A percentile compares a stretch with the other conserved stretches of the same genome.
Conservation (phyloP, 2,113 vertebrate species). For the Coturnix japonica region DNA sequence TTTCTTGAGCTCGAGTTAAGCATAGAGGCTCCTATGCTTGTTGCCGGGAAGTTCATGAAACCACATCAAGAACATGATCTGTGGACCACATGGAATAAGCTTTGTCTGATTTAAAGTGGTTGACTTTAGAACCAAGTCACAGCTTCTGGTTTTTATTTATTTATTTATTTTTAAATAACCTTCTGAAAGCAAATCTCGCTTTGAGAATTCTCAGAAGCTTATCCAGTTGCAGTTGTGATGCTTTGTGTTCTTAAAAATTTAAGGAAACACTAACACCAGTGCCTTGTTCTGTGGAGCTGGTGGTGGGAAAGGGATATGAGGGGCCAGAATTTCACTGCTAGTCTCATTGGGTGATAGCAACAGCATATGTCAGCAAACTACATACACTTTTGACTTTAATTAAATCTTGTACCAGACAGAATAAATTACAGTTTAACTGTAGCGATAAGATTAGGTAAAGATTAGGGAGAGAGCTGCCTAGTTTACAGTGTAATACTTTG, state of each 20-base stretch:
- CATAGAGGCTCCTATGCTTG: background rate
- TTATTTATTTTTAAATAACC: background rate
- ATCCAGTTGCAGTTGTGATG: background rate
- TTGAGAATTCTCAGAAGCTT: background rate
- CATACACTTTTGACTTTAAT: background rate
- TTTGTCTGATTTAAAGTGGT: background rate
- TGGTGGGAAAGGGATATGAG: accelerated
- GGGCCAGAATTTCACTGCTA: background rate
- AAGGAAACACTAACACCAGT: background rate
- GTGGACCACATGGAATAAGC: background rate
- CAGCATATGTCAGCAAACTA: background rate
- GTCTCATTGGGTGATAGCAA: background rate
- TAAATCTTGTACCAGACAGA: background rate
- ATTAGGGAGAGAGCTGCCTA: background rate
- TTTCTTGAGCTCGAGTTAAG: background rate
- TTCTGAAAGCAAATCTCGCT: background rate
- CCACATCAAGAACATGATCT: background rate
- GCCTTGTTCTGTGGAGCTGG: background rate
- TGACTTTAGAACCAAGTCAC: background rate
- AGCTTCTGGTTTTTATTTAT: background rate
- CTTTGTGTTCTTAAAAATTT: background rate
- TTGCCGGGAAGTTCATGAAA: background rate
- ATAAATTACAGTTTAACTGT: conserved; percentile 4
- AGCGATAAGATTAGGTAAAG: background rate
- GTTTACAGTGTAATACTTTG: background rate